A percentile compares a stretch with the other conserved stretches of the same genome.
Conservation (phyloP, 53 echinoderm and acorn worm genomes). For the Mesocentrotus franciscanus region DNA sequence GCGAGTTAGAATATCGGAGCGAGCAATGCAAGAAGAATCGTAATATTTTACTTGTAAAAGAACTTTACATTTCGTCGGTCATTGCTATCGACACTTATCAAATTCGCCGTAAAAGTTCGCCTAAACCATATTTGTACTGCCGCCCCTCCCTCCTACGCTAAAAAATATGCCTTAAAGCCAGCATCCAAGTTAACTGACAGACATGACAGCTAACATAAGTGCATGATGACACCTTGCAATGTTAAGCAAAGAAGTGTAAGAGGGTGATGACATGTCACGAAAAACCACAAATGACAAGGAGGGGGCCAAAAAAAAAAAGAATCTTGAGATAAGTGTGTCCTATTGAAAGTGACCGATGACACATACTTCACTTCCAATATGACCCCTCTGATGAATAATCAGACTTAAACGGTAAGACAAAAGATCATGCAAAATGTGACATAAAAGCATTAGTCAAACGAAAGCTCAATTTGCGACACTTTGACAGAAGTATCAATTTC, state of each 20-base stretch:
- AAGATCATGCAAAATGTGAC: slow-evolving; percentile 27
- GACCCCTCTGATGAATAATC: not conserved
- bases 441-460: slow-evolving; percentile 12
- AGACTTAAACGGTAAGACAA: not conserved
- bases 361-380: slow-evolving; percentile 11
- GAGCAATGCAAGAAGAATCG: too few relatives aligned
- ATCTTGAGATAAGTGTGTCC: not conserved
- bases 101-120: too few relatives aligned
- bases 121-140: not conserved
- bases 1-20: too few relatives aligned
- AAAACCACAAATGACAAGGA: slow-evolving; percentile 11
- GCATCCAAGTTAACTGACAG: not conserved
- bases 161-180: not conserved
- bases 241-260: not conserved
- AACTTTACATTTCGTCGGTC: too few relatives aligned
- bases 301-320: not conserved
- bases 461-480: slow-evolving; percentile 12
- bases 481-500: slow-evolving; percentile 47
- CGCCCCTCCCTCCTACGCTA: not conserved
- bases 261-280: slow-evolving; percentile 30
- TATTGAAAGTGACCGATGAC: slow-evolving; percentile 44
- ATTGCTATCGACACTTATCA: too few relatives aligned
- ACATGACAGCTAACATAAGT: slow-evolving; percentile 21
- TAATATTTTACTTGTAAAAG: too few relatives aligned
- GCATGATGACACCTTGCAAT: not conserved